Evolutionary conservation across 2,113 vertebrate genomes (phyloP).

Genomic region (Amblyopsis rosae): DNA sequence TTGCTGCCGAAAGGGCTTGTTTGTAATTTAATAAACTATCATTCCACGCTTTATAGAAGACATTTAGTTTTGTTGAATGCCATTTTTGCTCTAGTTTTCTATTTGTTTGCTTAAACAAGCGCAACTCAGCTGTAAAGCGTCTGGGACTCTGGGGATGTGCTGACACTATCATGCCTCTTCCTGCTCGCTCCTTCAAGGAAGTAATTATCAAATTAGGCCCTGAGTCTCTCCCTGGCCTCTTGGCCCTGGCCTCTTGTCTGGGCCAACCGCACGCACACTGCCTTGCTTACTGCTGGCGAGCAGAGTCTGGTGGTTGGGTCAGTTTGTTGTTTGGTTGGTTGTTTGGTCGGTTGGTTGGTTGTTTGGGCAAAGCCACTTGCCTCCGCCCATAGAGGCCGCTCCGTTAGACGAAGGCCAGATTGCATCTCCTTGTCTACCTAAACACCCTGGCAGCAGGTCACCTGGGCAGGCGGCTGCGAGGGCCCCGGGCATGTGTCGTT

Average conservation of each 20-base stretch:
- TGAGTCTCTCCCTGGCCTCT: not conserved
- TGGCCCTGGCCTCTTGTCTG: not conserved
- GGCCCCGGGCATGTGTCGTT: not conserved
- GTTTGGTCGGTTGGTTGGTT: no score
- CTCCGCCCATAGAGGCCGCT: conserved; percentile 16
- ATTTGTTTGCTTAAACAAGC: no score
- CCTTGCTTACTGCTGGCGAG: conserved; percentile 27
- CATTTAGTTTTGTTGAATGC: no score
- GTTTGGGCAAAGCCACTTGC: conserved; percentile 25
- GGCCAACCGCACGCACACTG: conserved; percentile 15
- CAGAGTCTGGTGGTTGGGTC: not conserved
- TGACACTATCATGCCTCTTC: conserved; percentile 51
- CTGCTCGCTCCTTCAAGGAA: conserved; percentile 57
- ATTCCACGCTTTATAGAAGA: no score
- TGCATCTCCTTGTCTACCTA: conserved; percentile 20
- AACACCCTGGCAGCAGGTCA: not conserved
- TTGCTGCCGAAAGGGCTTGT: no score
- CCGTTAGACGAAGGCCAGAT: conserved; percentile 30
- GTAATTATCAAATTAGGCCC: conserved; percentile 45
- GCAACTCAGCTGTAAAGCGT: no score
- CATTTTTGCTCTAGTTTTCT: no score
- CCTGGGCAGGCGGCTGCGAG: conserved; percentile 26
- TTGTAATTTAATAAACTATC: no score
- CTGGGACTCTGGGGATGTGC: conserved; percentile 34
- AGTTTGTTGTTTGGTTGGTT: no score